These are phyloP conservation scores for Chlorops oryzae DNA, from an alignment of 1,140 invertebrate species.

Conservation along the genomic window DNA sequence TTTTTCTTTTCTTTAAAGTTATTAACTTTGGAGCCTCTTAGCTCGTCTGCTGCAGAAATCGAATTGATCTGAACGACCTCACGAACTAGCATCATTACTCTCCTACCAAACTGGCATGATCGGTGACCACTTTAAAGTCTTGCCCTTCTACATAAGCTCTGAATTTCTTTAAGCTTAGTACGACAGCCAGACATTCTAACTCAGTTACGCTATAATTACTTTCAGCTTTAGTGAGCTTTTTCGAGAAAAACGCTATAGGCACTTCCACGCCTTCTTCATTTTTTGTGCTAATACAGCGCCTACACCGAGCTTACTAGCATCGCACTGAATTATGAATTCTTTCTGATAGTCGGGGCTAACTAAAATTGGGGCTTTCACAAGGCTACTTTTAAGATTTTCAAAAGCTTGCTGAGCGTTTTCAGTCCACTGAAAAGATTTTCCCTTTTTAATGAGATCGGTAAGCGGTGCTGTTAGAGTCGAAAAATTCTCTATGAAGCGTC, in stretches of 20 bases:
- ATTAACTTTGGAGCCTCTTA: too few relatives aligned
- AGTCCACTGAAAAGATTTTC: not conserved
- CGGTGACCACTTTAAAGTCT: too few relatives aligned
- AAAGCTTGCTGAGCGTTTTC: conserved; percentile 1
- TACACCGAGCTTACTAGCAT: conserved; percentile 10
- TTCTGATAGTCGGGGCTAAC: conserved; percentile 20
- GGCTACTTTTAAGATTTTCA: not conserved
- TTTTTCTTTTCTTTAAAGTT: too few relatives aligned
- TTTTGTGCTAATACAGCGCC: conserved; percentile 6
- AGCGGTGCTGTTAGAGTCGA: conserved; percentile 12
- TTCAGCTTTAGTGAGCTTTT: conserved; percentile 11
- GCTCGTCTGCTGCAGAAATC: too few relatives aligned
- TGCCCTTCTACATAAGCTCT: too few relatives aligned
- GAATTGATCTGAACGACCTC: too few relatives aligned
- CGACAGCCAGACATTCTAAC: conserved; percentile 8
- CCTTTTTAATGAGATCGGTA: conserved; percentile 1
- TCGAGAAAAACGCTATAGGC: conserved; percentile 6
- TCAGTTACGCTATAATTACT: conserved; percentile 8
- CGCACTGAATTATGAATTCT: conserved; percentile 13
- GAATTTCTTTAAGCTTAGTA: too few relatives aligned
- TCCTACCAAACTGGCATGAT: too few relatives aligned
- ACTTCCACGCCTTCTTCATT: conserved; percentile 4
- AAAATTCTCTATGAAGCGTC: conserved; percentile 41
- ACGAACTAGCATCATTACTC: too few relatives aligned
- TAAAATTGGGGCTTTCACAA: not conserved